A percentile compares a stretch with the other conserved stretches of the same genome.
These are phyloP conservation scores for Lepidostoma basale DNA, from an alignment of 1,140 invertebrate species.

Conservation along the genomic window DNA sequence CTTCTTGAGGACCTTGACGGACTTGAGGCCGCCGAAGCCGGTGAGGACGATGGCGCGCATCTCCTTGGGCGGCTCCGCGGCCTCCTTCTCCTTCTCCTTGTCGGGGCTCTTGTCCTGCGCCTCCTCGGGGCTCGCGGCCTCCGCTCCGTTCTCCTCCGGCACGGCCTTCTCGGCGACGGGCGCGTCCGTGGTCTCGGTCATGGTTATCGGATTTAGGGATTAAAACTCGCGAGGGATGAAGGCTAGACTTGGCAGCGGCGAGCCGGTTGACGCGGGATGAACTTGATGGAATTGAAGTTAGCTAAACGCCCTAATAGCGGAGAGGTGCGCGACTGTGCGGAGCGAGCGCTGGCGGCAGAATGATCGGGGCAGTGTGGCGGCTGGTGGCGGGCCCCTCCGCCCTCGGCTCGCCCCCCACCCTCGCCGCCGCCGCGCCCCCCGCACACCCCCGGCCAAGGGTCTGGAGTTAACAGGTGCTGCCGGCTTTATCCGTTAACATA, in stretches of 20 bases:
- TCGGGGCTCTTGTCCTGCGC: conserved; percentile 49
- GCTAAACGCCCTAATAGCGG: conserved; percentile 32
- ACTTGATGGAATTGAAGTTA: conserved; percentile 10
- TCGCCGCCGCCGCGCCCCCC: conserved; percentile 49
- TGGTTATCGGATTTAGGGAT: conserved; percentile 34
- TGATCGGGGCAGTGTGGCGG: conserved; percentile 51
- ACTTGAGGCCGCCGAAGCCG: conserved; percentile 83
- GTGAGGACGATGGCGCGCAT: conserved; percentile 83
- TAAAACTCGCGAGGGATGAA: conserved; percentile 19
- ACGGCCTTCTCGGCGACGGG: conserved; percentile 58
- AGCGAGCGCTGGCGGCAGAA: conserved; percentile 27
- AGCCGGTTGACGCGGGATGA: not conserved
- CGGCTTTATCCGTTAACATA: not conserved
- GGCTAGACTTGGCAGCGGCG: not conserved
- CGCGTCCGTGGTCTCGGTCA: conserved; percentile 61
- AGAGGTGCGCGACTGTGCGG: not conserved
- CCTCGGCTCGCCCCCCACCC: conserved; percentile 53
- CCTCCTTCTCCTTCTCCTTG: conserved; percentile 65
- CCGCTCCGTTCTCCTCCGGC: conserved; percentile 60
- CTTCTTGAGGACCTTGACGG: conserved; percentile 80
- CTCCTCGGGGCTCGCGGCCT: conserved; percentile 59
- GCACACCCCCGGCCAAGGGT: conserved; percentile 49
- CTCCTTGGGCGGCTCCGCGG: conserved; percentile 71
- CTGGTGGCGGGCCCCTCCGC: conserved; percentile 48
- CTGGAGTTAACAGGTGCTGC: conserved; percentile 39